phyloP scores from a whole-genome alignment of 2,888 invertebrate species.

The Pterostichus madidus region DNA sequence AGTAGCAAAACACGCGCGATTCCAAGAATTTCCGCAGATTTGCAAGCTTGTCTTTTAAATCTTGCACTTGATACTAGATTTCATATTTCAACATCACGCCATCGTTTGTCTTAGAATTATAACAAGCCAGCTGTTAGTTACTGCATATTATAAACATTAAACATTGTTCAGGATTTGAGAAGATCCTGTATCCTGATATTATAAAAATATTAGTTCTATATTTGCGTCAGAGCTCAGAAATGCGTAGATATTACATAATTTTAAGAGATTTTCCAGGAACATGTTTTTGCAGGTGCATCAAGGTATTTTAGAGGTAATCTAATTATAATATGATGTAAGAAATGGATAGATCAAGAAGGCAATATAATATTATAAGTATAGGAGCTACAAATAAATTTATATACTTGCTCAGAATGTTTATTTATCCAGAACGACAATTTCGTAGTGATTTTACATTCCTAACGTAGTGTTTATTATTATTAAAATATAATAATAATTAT shows the following conservation, averaged over 20 bases:
- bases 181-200: not conserved
- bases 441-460: no score
- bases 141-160: not conserved
- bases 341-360: no score
- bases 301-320: slow-evolving; percentile 16
- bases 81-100: slow-evolving; percentile 43
- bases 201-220: slow-evolving; percentile 34
- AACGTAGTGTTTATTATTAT: no score
- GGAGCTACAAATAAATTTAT: no score
- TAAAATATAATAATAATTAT: no score
- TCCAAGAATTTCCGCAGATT: slow-evolving; percentile 12
- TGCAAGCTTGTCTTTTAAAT: slow-evolving; percentile 36
- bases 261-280: slow-evolving; percentile 12
- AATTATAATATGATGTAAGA: slow-evolving; percentile 21
- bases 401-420: no score
- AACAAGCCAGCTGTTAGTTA: not conserved
- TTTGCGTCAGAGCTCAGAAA: slow-evolving; percentile 19
- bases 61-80: slow-evolving; percentile 12
- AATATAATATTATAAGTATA: no score
- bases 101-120: slow-evolving; percentile 12
- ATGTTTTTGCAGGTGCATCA: slow-evolving; percentile 38
- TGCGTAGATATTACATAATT: not conserved
- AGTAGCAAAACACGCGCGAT: slow-evolving; percentile 31
- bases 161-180: not conserved
- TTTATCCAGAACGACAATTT: no score